Evolutionary conservation across 1,140 invertebrate genomes (phyloP).

Genomic region (Neodiprion pinetum): DNA sequence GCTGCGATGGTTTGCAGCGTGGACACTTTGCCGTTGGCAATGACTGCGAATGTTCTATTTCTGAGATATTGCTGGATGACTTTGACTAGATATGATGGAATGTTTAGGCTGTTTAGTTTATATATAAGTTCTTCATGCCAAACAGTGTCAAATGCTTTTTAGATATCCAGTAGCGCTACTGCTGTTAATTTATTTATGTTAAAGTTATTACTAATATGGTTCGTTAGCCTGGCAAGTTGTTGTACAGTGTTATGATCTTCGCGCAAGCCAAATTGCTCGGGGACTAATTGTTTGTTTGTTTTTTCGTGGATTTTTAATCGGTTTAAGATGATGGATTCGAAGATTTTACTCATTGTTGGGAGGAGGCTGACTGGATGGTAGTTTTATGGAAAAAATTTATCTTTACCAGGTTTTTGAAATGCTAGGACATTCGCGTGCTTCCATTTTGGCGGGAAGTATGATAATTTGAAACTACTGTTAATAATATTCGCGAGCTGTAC

Average conservation of each 20-base stretch:
- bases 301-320: neutral
- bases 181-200: slow-evolving; percentile 31
- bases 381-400: neutral
- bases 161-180: slow-evolving; percentile 21
- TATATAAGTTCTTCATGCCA: slow-evolving; percentile 27
- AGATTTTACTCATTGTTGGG: slow-evolving; percentile 4
- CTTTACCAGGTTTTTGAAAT: slow-evolving; percentile 15
- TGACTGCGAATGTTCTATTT: slow-evolving; percentile 17
- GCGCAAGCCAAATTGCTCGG: slow-evolving; percentile 37
- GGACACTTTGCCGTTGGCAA: slow-evolving; percentile 8
- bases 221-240: slow-evolving; percentile 29
- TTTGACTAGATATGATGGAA: slow-evolving; percentile 14
- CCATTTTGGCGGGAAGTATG: slow-evolving; percentile 17
- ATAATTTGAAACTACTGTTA: neutral
- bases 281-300: slow-evolving; percentile 14
- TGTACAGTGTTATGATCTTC: slow-evolving; percentile 27
- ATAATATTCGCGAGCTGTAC: slow-evolving; percentile 3
- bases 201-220: slow-evolving; percentile 29
- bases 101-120: slow-evolving; percentile 10
- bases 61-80: neutral
- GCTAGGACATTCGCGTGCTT: slow-evolving; percentile 21
- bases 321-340: slow-evolving; percentile 16
- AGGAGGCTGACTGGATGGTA: slow-evolving; percentile 15
- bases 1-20: slow-evolving; percentile 20
- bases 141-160: slow-evolving; percentile 15